Conservation (phyloP, 2,113 vertebrate species). For the Passer montanus region DNA sequence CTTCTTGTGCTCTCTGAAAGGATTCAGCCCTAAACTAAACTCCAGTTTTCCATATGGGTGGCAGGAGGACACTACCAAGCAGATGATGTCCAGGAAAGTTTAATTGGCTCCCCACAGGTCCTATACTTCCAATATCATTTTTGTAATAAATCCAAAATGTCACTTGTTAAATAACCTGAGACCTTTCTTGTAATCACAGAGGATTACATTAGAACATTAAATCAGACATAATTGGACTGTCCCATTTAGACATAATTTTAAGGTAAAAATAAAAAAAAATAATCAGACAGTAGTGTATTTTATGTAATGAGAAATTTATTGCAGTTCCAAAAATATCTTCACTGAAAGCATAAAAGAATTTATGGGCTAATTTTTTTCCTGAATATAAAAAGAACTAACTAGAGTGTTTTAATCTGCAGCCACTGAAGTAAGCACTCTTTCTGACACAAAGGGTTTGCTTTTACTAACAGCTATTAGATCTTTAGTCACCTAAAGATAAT, state of each 20-base stretch:
- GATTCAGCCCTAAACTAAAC: neutral
- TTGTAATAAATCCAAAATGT: conserved; percentile 48
- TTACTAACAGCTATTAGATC: conserved; percentile 31
- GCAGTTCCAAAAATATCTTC: conserved; percentile 45
- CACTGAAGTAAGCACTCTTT: conserved; percentile 8
- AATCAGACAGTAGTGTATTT: conserved; percentile 6
- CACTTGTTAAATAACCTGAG: conserved; percentile 40
- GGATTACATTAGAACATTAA: conserved; percentile 61
- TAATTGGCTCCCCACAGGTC: conserved; percentile 56
- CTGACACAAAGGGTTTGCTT: conserved; percentile 15
- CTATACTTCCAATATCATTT: neutral
- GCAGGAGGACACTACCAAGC: neutral
- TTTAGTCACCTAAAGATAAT: conserved; percentile 20
- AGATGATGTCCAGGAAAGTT: conserved; percentile 21
- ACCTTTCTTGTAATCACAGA: conserved; percentile 57
- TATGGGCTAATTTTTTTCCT: conserved; percentile 38
- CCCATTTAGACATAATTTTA: conserved; percentile 61
- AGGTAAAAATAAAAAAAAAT: conserved; percentile 27
- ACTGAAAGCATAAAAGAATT: conserved; percentile 39
- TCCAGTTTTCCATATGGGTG: neutral
- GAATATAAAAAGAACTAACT: conserved; percentile 28
- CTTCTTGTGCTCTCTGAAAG: neutral
- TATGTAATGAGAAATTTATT: conserved; percentile 49
- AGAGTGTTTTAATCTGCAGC: conserved; percentile 33
- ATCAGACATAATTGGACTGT: conserved; percentile 62